Evolutionary conservation across 2,797 vertebrate species (phyloP).

Genomic region (Molossus alvarezi): DNA sequence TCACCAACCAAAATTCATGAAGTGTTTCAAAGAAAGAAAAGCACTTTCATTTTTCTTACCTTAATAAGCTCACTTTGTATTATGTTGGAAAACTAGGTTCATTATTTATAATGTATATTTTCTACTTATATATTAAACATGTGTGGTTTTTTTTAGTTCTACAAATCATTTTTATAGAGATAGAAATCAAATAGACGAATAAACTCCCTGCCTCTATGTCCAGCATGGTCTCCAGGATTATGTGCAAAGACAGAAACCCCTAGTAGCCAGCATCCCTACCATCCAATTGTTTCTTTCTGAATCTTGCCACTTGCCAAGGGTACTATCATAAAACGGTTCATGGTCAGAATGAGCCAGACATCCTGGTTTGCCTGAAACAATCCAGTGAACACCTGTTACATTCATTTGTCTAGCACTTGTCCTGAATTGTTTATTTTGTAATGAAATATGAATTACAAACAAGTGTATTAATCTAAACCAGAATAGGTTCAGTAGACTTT

Average conservation of each 20-base stretch:
- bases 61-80: neutral
- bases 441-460: neutral
- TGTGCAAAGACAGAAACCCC: neutral
- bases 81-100: neutral
- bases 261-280: neutral
- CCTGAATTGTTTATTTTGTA: neutral
- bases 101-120: slow-evolving; percentile 17
- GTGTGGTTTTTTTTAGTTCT: neutral
- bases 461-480: neutral
- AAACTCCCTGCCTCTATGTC: rapidly evolving
- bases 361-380: neutral
- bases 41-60: neutral
- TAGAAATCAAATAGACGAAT: neutral
- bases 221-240: neutral
- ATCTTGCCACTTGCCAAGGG: neutral
- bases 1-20: neutral
- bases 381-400: neutral
- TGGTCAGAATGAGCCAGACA: neutral
- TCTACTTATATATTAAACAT: neutral
- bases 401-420: neutral
- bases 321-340: neutral
- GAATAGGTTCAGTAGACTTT: neutral
- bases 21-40: slow-evolving; percentile 29
- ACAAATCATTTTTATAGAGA: neutral
- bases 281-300: neutral